Evolutionary conservation across 37 sponge, comb jelly and placozoan species (phyloP).

Genomic region (Aplysina aerophoba): DNA sequence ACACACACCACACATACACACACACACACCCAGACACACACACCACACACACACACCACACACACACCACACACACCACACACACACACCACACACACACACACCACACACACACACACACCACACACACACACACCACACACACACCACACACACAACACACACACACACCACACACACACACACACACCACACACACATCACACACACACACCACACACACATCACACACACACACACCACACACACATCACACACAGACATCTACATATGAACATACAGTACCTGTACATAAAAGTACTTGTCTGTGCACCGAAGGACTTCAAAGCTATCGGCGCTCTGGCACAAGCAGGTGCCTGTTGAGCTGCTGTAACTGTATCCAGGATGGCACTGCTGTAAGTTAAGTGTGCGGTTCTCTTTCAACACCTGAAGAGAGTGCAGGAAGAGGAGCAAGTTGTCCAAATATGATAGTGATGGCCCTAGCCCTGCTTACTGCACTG

Average conservation of each 20-base stretch:
- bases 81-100: background rate
- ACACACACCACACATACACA: background rate
- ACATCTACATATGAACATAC: conserved; percentile 1
- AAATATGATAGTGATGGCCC: too few species aligned
- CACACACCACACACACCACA: conserved; percentile 22
- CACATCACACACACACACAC: background rate
- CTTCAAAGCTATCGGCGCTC: background rate
- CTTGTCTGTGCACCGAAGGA: conserved; percentile 7
- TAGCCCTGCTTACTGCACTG: too few species aligned
- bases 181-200: background rate
- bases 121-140: conserved; percentile 27
- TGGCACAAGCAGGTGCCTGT: background rate
- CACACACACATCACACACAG: conserved; percentile 5
- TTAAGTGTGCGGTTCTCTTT: background rate
- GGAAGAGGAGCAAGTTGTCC: too few species aligned
- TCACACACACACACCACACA: background rate
- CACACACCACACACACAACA: background rate
- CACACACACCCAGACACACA: conserved; percentile 11
- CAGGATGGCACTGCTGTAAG: background rate
- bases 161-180: conserved; percentile 11
- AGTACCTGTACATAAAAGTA: conserved; percentile 4
- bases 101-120: conserved; percentile 7
- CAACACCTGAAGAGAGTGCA: background rate
- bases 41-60: background rate
- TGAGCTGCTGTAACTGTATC: background rate